Base-by-base conservation (phyloP, 2,888 invertebrate species). In the Machimus rusticus region DNA sequence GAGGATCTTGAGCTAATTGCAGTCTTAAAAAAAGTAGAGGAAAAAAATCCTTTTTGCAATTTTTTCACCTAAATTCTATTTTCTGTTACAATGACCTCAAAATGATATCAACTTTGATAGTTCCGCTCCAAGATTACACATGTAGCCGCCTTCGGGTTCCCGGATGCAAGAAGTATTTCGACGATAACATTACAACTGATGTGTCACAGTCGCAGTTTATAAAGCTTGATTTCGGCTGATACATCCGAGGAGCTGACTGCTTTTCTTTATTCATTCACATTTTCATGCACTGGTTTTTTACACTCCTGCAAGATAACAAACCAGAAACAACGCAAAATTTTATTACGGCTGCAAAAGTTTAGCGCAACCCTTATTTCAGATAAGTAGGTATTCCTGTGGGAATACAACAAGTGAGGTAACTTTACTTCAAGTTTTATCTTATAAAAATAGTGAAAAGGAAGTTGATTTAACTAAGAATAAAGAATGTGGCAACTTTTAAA, bases 61-160 rank as follows among this genome's bases (percentile, higher is more conserved):
- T 31, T 85, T 46, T 74, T 85, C 85, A 85, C 85, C 85, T 85
- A 85, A 74, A 74, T 85, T 85, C 74, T 74, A 74, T 85, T 86
- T 86, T 81, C 82, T 87, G 85, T 87, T 88, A 87, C 88, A 88
- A 88, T 88, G 88, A 88, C 88, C 88, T 88, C 88, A 87, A 88
- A 88, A 86, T 82, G 55, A 86, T 87, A 88, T 87, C 87, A 88
- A 77, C 31, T 85, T 81, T 55, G 87, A 87, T 88, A 88, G 88
- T 88, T 88, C 88, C 88, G 88, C 57, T 88, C 82, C 87, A 34
- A 86, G 87, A 88, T 88, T 88, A 86, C 31, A 74, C 14, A 43
- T 43, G 28, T 51, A 28, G 74, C 74, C 85, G 85, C 85, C 85
- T 74, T 87, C 81, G 78, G 37, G 87, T 87, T 87, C 87, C 87